phyloP scores from a whole-genome alignment of 2,113 vertebrate genomes.

The Setophaga kirtlandii region DNA sequence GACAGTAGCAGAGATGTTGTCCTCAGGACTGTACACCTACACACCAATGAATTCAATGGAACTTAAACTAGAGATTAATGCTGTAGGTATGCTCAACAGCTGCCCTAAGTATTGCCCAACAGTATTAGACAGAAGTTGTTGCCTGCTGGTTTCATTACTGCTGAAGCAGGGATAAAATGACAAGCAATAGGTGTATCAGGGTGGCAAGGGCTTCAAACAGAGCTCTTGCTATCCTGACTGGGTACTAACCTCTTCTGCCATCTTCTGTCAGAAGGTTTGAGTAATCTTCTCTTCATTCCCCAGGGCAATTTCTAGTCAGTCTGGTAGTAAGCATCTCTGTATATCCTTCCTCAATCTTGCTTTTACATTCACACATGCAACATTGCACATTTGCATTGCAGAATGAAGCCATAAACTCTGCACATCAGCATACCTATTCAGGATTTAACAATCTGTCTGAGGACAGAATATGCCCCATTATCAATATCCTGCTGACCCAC shows the following conservation, averaged over 20 bases:
- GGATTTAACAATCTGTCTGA: not conserved
- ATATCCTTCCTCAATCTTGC: not conserved
- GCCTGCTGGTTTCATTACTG: not conserved
- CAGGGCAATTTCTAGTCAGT: not conserved
- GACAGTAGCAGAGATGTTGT: fast-evolving
- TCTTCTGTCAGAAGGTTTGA: not conserved
- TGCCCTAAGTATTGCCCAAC: not conserved
- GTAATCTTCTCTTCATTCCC: not conserved
- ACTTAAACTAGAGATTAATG: not conserved
- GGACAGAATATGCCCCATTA: not conserved
- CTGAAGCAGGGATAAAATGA: not conserved
- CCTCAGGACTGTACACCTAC: fast-evolving
- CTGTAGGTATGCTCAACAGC: not conserved
- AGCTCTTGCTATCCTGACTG: not conserved
- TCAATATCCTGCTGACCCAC: not conserved
- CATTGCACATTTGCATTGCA: not conserved
- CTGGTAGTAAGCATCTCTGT: not conserved
- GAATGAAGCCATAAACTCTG: not conserved
- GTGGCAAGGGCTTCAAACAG: not conserved
- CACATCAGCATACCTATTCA: not conserved
- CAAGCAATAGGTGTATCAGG: not conserved
- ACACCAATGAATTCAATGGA: not conserved
- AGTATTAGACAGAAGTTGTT: not conserved
- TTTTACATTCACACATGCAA: not conserved
- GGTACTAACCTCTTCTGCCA: not conserved